Evolutionary conservation across 1,140 invertebrate genomes (phyloP).

Genomic region (Leptinotarsa undecemlineata): DNA sequence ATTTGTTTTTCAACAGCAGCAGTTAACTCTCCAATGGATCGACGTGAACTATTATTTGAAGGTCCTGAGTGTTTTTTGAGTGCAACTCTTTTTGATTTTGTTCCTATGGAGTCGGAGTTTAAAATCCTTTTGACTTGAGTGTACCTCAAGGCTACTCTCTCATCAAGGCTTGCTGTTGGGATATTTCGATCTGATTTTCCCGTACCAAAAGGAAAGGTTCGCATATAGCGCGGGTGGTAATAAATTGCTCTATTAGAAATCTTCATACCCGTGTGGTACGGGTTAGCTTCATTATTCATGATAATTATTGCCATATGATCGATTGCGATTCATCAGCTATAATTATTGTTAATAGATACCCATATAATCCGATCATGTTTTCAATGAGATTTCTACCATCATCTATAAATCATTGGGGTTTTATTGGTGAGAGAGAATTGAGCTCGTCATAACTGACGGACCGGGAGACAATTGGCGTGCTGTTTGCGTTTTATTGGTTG

Average conservation of each 20-base stretch:
- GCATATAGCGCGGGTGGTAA: background rate
- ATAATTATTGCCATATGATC: slow-evolving; percentile 6
- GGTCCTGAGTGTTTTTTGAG: too few species aligned
- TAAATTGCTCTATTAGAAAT: slow-evolving; percentile 6
- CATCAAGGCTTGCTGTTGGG: too few species aligned
- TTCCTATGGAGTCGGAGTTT: too few species aligned
- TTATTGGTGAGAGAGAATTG: background rate
- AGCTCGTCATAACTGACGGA: background rate
- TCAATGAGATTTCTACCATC: background rate
- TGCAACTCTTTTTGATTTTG: too few species aligned
- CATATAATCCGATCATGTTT: slow-evolving; percentile 8
- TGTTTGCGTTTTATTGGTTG: background rate
- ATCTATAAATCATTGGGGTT: background rate
- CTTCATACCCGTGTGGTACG: background rate
- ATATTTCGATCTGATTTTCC: background rate
- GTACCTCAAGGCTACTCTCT: too few species aligned
- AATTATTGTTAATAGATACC: slow-evolving; percentile 8
- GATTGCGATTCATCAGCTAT: slow-evolving; percentile 5
- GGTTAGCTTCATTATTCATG: background rate
- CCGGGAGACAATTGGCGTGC: slow-evolving; percentile 1
- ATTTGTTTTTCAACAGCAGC: too few species aligned
- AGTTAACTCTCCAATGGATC: too few species aligned
- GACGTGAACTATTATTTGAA: too few species aligned
- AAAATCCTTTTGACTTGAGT: too few species aligned
- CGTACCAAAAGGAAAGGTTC: background rate